phyloP scores from a whole-genome alignment of 2,113 vertebrate species.

The Grammomys surdaster region DNA sequence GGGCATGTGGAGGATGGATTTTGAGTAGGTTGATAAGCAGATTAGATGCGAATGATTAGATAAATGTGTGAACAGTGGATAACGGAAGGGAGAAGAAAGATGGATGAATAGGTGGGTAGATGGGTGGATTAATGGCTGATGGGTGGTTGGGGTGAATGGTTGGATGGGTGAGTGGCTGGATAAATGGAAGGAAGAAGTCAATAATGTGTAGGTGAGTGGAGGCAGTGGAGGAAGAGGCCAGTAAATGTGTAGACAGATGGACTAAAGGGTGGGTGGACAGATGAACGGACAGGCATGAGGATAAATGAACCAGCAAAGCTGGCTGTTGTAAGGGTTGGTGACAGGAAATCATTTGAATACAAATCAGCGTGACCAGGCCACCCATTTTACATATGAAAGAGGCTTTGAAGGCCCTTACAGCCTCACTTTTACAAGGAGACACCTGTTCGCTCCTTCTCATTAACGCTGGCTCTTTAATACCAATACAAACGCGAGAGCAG shows the following conservation, averaged over 20 bases:
- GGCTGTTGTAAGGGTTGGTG: not conserved
- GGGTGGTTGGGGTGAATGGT: accelerated
- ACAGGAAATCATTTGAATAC: not conserved
- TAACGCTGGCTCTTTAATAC: accelerated
- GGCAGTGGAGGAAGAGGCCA: not conserved
- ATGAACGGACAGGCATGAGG: not conserved
- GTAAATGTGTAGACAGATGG: not conserved
- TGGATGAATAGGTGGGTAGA: not conserved
- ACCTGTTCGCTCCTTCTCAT: not conserved
- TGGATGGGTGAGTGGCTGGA: not conserved
- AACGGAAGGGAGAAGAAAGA: not conserved
- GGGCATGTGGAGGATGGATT: not conserved
- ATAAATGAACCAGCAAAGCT: no score
- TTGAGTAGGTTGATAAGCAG: not conserved
- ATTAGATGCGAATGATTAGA: not conserved
- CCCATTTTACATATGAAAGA: not conserved
- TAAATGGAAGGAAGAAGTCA: not conserved
- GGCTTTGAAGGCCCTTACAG: not conserved
- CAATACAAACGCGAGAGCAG: not conserved
- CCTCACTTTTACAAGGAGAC: no score
- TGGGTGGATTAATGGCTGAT: not conserved
- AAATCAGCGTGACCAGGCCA: not conserved
- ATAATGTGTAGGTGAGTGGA: not conserved
- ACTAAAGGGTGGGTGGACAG: not conserved
- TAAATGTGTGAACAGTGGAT: not conserved